phyloP scores from a whole-genome alignment of 2,113 vertebrate species.

The Lipophrys pholis region DNA sequence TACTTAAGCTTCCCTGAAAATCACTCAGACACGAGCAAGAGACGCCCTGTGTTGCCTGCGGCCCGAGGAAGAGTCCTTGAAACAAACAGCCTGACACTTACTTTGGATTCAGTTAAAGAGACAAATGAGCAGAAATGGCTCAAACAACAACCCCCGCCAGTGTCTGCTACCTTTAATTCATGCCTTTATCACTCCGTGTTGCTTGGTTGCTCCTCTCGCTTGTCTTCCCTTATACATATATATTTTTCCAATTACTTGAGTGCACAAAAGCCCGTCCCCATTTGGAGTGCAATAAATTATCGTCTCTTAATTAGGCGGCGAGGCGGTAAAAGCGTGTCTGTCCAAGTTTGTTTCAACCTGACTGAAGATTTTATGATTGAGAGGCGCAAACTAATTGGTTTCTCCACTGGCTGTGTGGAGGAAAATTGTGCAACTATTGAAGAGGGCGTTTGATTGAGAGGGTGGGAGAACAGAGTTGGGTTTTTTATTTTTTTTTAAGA shows the following conservation, averaged over 20 bases:
- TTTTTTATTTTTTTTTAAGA: slow-evolving; percentile 36
- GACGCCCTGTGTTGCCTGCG: too few species aligned
- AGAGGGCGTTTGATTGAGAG: slow-evolving; percentile 43
- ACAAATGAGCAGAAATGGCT: slow-evolving; percentile 51
- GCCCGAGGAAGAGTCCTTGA: too few species aligned
- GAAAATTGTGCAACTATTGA: slow-evolving; percentile 54
- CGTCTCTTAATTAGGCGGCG: slow-evolving; percentile 75
- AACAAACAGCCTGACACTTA: slow-evolving; percentile 20
- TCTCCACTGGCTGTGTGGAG: slow-evolving; percentile 64
- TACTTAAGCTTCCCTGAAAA: too few species aligned
- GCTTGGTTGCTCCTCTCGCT: slow-evolving; percentile 61
- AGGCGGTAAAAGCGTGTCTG: slow-evolving; percentile 68
- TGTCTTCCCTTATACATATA: slow-evolving; percentile 47
- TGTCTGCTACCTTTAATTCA: slow-evolving; percentile 66
- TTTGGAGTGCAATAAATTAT: slow-evolving; percentile 79
- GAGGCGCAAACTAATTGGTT: slow-evolving; percentile 79
- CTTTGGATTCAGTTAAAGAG: slow-evolving; percentile 33
- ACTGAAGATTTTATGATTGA: slow-evolving; percentile 78
- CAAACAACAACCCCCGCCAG: slow-evolving; percentile 20
- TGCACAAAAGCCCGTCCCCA: slow-evolving; percentile 75
- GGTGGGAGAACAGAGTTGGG: slow-evolving; percentile 27
- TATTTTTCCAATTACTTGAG: slow-evolving; percentile 72
- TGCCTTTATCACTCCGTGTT: slow-evolving; percentile 65
- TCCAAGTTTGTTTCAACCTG: slow-evolving; percentile 75
- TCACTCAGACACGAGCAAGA: too few species aligned